Percentiles rank a stretch among this genome's conserved stretches.
phyloP scores from a whole-genome alignment of 2,113 vertebrate genomes.

The Campylomormyrus tamandua region DNA sequence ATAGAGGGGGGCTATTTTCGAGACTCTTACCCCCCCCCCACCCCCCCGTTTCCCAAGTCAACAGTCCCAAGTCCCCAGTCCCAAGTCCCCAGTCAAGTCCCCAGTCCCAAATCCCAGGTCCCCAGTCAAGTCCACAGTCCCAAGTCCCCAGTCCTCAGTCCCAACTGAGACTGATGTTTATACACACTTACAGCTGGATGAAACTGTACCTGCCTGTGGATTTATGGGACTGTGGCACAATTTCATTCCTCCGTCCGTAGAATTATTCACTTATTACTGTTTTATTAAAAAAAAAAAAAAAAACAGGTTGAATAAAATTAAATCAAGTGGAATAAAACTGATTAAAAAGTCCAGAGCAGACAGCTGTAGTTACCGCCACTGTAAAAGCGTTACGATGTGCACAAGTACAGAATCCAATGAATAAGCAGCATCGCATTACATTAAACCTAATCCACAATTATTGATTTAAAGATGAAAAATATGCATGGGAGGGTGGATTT shows the following conservation, averaged over 20 bases:
- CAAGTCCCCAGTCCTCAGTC: neutral
- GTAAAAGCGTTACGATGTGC: neutral
- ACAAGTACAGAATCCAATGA: neutral
- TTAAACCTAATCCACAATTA: slow-evolving; percentile 1
- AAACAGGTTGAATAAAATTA: neutral
- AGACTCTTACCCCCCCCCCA: neutral
- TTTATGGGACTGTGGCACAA: neutral
- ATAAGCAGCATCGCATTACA: neutral
- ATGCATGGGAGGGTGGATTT: neutral
- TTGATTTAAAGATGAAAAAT: neutral
- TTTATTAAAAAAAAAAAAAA: neutral
- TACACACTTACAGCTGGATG: neutral
- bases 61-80: neutral
- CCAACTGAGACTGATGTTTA: neutral
- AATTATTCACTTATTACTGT: neutral
- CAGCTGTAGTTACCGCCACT: neutral
- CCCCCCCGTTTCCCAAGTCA: neutral
- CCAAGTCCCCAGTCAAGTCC: neutral
- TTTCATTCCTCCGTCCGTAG: neutral
- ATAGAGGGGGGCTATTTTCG: neutral
- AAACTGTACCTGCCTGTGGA: neutral
- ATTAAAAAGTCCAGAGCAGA: slow-evolving; percentile 2
- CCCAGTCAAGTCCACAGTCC: too few relatives aligned
- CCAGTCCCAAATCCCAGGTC: too few relatives aligned
- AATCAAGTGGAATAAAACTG: slow-evolving; percentile 6